These are phyloP conservation scores for Drosophila austrosaltans DNA, from an alignment of 2,888 invertebrate genomes.

Conservation along the genomic window DNA sequence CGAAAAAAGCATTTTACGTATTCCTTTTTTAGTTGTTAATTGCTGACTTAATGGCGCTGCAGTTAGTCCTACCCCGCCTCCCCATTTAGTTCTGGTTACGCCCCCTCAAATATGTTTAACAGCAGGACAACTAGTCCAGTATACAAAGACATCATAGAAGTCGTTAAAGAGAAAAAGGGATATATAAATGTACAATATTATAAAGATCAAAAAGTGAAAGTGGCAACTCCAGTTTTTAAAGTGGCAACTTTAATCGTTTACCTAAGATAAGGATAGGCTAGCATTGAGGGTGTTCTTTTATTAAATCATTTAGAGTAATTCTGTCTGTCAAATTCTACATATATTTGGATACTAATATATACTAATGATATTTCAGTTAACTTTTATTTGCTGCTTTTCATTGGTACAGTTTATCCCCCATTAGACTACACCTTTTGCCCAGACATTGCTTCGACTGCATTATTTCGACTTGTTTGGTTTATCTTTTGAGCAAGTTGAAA, in stretches of 20 bases:
- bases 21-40: slow-evolving; percentile 77
- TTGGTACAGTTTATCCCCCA: background rate
- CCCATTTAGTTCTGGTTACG: background rate
- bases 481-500: slow-evolving; percentile 29
- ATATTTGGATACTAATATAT: too few relatives aligned
- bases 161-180: background rate
- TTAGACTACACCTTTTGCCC: background rate
- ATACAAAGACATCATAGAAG: background rate
- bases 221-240: too few relatives aligned
- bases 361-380: background rate
- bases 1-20: slow-evolving; percentile 28
- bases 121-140: background rate
- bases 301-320: too few relatives aligned
- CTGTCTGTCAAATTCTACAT: too few relatives aligned
- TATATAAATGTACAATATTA: too few relatives aligned
- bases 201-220: too few relatives aligned
- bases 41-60: slow-evolving; percentile 82
- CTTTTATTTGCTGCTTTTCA: background rate
- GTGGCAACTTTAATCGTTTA: too few relatives aligned
- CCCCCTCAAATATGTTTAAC: background rate
- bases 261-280: too few relatives aligned
- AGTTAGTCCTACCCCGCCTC: slow-evolving; percentile 77
- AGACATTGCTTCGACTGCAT: background rate
- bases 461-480: slow-evolving; percentile 30
- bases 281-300: too few relatives aligned